Percentiles rank a stretch among this genome's conserved stretches.
Conservation (phyloP, 2,888 invertebrate genomes). For the Dryomyza anilis region DNA sequence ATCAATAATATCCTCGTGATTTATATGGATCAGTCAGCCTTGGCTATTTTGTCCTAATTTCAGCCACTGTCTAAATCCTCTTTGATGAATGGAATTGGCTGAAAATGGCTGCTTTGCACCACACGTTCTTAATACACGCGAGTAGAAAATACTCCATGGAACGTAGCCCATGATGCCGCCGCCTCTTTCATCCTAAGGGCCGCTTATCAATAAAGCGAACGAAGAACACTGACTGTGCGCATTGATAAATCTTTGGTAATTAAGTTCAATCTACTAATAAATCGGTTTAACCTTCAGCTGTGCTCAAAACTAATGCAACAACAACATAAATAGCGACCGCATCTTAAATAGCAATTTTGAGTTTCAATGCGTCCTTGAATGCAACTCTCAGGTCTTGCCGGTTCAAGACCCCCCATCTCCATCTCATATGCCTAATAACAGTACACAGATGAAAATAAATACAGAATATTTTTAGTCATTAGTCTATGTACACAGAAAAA, state of each 20-base stretch:
- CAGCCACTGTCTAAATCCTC: slow-evolving; percentile 1
- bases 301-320: not conserved
- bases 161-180: too few relatives aligned
- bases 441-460: too few relatives aligned
- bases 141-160: not conserved
- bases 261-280: slow-evolving; percentile 32
- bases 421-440: too few relatives aligned
- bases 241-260: slow-evolving; percentile 36
- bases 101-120: too few relatives aligned
- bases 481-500: too few relatives aligned
- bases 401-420: too few relatives aligned
- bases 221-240: slow-evolving; percentile 8
- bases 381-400: too few relatives aligned
- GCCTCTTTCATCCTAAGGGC: too few relatives aligned
- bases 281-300: slow-evolving; percentile 32
- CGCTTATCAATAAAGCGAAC: slow-evolving; percentile 17
- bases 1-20: not conserved
- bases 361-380: not conserved
- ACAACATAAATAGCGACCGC: not conserved
- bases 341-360: not conserved
- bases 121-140: too few relatives aligned
- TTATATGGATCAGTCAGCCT: not conserved
- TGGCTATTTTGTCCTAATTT: not conserved
- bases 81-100: slow-evolving; percentile 25
- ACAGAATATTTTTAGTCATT: too few relatives aligned